These are phyloP conservation scores for Bimastos eiseni DNA, from an alignment of 2,888 invertebrate genomes.

Conservation along the genomic window DNA sequence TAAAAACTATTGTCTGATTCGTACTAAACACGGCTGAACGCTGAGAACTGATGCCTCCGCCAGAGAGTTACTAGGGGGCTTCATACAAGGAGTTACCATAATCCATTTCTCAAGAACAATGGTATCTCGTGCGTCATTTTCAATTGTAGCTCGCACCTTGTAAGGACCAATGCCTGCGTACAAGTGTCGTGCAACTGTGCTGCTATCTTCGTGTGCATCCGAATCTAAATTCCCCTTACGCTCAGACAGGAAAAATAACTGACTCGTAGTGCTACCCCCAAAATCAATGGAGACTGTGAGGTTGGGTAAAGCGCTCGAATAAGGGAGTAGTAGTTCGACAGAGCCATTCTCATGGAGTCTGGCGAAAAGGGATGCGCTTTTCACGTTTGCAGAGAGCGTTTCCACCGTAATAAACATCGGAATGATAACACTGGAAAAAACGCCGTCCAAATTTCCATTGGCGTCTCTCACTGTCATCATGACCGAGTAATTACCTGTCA, in stretches of 20 bases:
- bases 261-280: background rate
- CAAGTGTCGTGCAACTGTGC: background rate
- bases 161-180: background rate
- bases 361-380: background rate
- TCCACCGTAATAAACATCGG: background rate
- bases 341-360: background rate
- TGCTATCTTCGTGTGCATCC: background rate
- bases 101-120: conserved; percentile 6
- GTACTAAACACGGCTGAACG: background rate
- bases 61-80: background rate
- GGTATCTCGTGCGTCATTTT: background rate
- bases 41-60: background rate
- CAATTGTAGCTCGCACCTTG: background rate
- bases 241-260: background rate
- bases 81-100: background rate
- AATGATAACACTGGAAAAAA: background rate
- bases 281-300: background rate
- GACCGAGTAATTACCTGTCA: background rate
- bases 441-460: background rate
- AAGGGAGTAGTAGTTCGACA: background rate
- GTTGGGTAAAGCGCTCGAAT: background rate
- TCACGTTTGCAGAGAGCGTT: background rate
- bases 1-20: background rate
- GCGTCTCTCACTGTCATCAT: background rate
- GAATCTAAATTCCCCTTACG: background rate